Base-by-base conservation (phyloP, 2,113 vertebrate species). In the Clarias gariepinus region DNA sequence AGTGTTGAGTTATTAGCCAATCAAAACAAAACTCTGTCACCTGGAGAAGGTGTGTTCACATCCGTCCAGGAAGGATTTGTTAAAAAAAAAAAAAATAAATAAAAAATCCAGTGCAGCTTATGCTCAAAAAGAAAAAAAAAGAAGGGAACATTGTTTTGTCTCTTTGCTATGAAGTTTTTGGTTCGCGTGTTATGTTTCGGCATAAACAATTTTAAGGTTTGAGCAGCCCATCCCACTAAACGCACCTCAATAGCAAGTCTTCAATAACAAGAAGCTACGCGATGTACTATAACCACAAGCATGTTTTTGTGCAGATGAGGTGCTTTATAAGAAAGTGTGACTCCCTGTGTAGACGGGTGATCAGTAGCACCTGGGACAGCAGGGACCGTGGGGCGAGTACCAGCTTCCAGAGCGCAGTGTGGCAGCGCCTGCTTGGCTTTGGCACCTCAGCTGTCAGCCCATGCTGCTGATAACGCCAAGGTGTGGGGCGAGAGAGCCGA, bases 381-480 rank as follows among this genome's bases (percentile, higher is more conserved):
- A 89, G 85, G 88, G 82, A 87, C 83, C 30, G 82, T 85, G 82
- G 88, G 91, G 90, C 91, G 87, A 91, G 81, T 82, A 88, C 89
- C 88, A 90, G 90, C 81, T 93, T 91, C 90, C 91, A 92, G 86
- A 86, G 87, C 88, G 89, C 88, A 19, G 60, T 81, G 88, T 89
- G 85, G 87, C 55, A 85, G 87, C 87, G 78, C 91, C 19, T 90
- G 89, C 89, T 92, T 90, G 85, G 92, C 91, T 92, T 92, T 94
- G 92, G 92, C 94, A 93, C 95, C 94, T 95, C 94, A 95, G 94
- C 94, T 95, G 95, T 94, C 93, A 92, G 91, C 90, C 92, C 90
- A 92, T 88, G 91, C 87, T 83, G 89, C 87, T 94, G 93, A 90
- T 89, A 91, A 91, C 90, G 92, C 83, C 91, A 93, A 94, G 91